Conservation (phyloP, 35 echinoderm and acorn worm species). For the Chiridota heheva region DNA sequence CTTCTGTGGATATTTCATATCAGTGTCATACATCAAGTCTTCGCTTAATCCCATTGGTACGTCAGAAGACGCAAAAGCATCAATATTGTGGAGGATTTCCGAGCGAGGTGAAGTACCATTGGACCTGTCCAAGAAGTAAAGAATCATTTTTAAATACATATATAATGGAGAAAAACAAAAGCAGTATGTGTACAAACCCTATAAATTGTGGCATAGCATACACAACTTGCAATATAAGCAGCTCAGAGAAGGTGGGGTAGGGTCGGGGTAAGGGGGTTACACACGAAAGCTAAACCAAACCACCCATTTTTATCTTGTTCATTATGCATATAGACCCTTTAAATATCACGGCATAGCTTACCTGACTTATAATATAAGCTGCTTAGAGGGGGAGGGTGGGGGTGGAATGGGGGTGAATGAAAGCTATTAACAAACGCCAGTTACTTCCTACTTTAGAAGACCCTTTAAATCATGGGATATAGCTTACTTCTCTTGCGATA, state of each 20-base stretch:
- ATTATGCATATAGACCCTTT: too few species aligned
- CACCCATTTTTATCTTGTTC: neutral
- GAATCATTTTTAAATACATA: neutral
- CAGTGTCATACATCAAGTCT: neutral
- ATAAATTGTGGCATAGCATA: too few species aligned
- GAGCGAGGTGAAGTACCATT: slow-evolving; percentile 1
- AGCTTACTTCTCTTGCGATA: too few species aligned
- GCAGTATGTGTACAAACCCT: neutral
- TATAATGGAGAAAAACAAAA: neutral
- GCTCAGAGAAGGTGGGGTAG: neutral
- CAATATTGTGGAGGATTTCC: slow-evolving; percentile 70
- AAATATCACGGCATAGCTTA: too few species aligned
- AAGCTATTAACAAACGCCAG: too few species aligned
- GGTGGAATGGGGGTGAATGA: too few species aligned
- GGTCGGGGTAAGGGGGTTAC: neutral
- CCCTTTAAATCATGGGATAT: too few species aligned
- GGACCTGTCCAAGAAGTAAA: too few species aligned
- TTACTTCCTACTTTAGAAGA: too few species aligned
- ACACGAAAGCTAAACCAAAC: neutral
- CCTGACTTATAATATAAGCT: too few species aligned
- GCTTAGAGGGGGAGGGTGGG: too few species aligned
- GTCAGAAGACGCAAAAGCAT: neutral
- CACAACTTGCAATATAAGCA: neutral
- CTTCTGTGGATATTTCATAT: neutral
- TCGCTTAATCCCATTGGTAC: neutral